Conservation (phyloP, 2,888 invertebrate genomes). For the Polia nebulosa region DNA sequence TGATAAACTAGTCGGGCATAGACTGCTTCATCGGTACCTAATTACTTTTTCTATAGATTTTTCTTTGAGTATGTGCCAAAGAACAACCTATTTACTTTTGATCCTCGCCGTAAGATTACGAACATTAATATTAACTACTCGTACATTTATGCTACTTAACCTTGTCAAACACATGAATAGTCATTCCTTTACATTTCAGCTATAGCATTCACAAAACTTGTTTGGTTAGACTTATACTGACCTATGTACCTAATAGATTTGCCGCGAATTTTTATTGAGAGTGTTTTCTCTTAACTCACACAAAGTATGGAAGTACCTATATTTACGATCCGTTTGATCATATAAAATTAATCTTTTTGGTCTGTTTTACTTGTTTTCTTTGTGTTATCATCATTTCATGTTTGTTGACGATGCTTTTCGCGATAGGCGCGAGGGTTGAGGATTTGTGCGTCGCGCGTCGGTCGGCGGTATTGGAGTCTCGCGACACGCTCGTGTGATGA, state of each 20-base stretch:
- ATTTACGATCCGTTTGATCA: neutral
- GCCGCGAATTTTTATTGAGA: neutral
- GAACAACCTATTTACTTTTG: neutral
- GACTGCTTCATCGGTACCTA: neutral
- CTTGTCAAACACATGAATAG: slow-evolving; percentile 1
- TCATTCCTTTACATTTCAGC: slow-evolving; percentile 15
- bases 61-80: neutral
- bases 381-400: neutral
- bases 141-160: neutral
- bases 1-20: too few relatives aligned
- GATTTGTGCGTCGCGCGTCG: too few relatives aligned
- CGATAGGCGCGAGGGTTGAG: too few relatives aligned
- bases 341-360: neutral
- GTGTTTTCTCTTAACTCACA: neutral
- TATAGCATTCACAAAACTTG: neutral
- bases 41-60: neutral
- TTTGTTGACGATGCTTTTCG: too few relatives aligned
- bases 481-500: too few relatives aligned
- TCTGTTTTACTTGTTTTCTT: neutral
- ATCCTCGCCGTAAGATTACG: neutral
- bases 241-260: neutral
- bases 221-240: neutral
- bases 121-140: neutral
- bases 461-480: too few relatives aligned
- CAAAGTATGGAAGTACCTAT: neutral